These are phyloP conservation scores for Intellagama lesueurii DNA, from an alignment of 2,797 vertebrate genomes.

Conservation along the genomic window DNA sequence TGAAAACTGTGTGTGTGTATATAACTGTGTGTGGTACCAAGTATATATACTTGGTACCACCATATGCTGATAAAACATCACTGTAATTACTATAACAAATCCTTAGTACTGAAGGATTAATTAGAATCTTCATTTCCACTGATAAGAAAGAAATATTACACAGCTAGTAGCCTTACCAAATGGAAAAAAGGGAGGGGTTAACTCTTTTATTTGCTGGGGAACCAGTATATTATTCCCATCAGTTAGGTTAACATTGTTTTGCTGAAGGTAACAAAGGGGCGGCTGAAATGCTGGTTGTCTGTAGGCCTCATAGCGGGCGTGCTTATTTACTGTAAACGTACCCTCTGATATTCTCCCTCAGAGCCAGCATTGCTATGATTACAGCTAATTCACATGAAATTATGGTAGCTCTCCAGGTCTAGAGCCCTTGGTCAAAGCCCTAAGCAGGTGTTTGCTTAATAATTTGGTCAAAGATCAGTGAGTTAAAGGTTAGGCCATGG, in stretches of 20 bases:
- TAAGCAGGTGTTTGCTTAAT: constrained; percentile 99
- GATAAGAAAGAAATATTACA: constrained; percentile 71
- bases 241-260: constrained; percentile 75
- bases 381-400: constrained; percentile 89
- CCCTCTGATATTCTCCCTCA: constrained; percentile 84
- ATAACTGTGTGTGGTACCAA: too few species aligned
- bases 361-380: constrained; percentile 80
- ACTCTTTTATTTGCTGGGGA: constrained; percentile 65
- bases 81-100: constrained; percentile 60
- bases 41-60: constrained; percentile 20
- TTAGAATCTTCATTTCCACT: constrained; percentile 61
- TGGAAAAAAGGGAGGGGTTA: constrained; percentile 22
- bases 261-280: constrained; percentile 44
- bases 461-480: constrained; percentile 99
- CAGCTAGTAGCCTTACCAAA: constrained; percentile 56
- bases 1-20: too few species aligned
- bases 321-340: constrained; percentile 77
- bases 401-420: constrained; percentile 81
- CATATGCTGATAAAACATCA: constrained; percentile 32
- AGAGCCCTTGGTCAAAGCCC: constrained; percentile 83
- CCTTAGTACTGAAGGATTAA: constrained; percentile 68
- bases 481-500: constrained; percentile 94
- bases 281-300: constrained; percentile 55
- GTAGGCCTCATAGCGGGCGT: constrained; percentile 61
- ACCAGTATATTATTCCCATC: constrained; percentile 67